Conservation (phyloP, 2,797 vertebrate species). For the Dromococcyx pavoninus region DNA sequence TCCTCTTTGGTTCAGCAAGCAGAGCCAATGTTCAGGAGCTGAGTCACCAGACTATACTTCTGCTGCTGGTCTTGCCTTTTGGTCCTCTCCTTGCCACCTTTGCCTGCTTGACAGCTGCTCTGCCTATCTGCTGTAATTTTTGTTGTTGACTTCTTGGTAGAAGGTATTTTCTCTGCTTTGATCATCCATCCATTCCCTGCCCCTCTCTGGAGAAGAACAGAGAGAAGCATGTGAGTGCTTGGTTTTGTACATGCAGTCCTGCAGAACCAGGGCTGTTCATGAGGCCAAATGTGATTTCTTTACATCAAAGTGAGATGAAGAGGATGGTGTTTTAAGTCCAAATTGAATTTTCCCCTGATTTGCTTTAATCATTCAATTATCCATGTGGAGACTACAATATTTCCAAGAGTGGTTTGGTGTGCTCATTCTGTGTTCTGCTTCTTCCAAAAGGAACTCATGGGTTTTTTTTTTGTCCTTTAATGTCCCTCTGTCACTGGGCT, state of each 20-base stretch:
- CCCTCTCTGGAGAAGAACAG: background rate
- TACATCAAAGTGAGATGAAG: background rate
- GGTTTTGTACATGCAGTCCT: background rate
- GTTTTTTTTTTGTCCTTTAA: background rate
- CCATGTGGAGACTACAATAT: background rate
- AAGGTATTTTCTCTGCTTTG: background rate
- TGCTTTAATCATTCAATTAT: background rate
- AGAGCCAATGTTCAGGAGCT: background rate
- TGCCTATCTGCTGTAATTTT: background rate
- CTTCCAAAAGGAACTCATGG: background rate
- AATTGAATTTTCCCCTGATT: background rate
- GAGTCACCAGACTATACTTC: background rate
- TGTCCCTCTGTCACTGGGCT: rapidly evolving
- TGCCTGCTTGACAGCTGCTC: background rate
- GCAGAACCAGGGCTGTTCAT: background rate
- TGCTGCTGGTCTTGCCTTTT: background rate
- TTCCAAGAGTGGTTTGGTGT: background rate
- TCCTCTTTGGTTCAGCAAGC: background rate
- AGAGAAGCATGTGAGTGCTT: background rate
- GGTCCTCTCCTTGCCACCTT: background rate
- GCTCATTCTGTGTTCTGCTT: background rate
- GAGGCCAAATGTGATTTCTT: background rate
- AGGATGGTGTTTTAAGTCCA: background rate
- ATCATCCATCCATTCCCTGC: background rate
- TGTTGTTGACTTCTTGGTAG: background rate